Conservation (phyloP, 2,888 invertebrate genomes). For the Pseudococcus viburni region DNA sequence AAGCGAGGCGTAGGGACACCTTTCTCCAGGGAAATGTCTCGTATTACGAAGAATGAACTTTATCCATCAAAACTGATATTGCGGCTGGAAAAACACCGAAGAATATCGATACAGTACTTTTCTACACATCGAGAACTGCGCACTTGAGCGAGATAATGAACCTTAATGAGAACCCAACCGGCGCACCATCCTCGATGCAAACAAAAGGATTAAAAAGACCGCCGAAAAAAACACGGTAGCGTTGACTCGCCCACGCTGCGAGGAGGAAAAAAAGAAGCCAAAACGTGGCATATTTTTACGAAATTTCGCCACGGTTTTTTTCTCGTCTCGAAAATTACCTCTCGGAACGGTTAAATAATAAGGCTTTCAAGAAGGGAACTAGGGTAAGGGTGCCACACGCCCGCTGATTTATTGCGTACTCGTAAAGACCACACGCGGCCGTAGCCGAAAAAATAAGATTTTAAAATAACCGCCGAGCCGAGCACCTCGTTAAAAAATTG, state of each 20-base stretch:
- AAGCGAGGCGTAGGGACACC: background rate
- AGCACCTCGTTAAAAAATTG: conserved; percentile 13
- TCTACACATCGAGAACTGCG: background rate
- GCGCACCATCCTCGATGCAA: background rate
- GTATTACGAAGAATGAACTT: background rate
- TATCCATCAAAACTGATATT: background rate
- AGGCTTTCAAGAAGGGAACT: background rate
- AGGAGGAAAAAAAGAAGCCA: background rate
- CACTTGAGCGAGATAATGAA: conserved; percentile 10
- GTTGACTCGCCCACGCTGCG: too few relatives aligned
- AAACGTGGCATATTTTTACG: background rate
- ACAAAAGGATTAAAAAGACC: background rate
- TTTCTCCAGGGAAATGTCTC: conserved; percentile 17
- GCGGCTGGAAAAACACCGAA: too few relatives aligned
- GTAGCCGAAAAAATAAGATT: conserved; percentile 18
- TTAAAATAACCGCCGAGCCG: background rate
- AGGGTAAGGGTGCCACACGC: background rate
- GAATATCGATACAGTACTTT: background rate
- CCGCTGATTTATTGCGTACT: conserved; percentile 25
- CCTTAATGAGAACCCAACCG: background rate
- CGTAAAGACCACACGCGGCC: conserved; percentile 31
- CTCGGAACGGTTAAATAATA: conserved; percentile 11
- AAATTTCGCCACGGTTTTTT: background rate
- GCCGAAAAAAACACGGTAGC: background rate
- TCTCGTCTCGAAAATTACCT: conserved; percentile 20